Base-by-base conservation (phyloP, 92 coral and sea anemone genomes). In the Paramuricea clavata region DNA sequence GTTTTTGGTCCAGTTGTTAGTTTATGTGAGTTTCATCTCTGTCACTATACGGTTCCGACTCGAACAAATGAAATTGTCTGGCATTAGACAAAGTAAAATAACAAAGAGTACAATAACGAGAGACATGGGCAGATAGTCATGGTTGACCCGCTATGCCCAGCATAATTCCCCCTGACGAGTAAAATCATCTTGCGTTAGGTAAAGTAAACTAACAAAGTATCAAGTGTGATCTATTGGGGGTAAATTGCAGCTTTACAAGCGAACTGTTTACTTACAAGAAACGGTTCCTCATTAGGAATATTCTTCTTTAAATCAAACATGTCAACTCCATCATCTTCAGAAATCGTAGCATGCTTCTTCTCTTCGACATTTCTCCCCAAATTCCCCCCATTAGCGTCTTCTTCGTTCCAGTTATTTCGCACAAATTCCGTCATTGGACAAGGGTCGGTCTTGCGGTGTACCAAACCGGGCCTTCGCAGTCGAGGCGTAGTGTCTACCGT, bases 371-470 rank as follows among this genome's bases (percentile, higher is more conserved):
- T 2, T 54, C 11, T 9, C 17, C 17, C 62, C 62, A 21, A 19
- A 19, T 54, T 54, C 11, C 26, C 62, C 1, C 23, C 2, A 54
- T 42, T 42, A 0, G 11, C 41, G 34, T 21, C 34, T 19, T 73
- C 79, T 0, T 52, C 28, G 17, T 15, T 32, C 30, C 67, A 49
- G 28, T 30, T 52, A 17, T 32, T n/a, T 13, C 67, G 49, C 8
- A 6, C 17, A 28, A 76, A 76, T 36, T 76, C 82, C 42, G 68
- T 50, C 82, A 76, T 76, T 17, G 67, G 82, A n/a, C 34, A 50
- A 76, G 82, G 82, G 50, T 76, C 82, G 15, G 82, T 76, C 9
- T 50, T 28, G 12, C 68, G 61, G 23, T 76, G 69, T 1, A 76
- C 64, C 26, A 76, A 32, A 19, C n/a, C 68, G 11, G 82, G 68